These are phyloP conservation scores for Numenius phaeopus DNA, from an alignment of 2,797 vertebrate genomes.

Conservation along the genomic window DNA sequence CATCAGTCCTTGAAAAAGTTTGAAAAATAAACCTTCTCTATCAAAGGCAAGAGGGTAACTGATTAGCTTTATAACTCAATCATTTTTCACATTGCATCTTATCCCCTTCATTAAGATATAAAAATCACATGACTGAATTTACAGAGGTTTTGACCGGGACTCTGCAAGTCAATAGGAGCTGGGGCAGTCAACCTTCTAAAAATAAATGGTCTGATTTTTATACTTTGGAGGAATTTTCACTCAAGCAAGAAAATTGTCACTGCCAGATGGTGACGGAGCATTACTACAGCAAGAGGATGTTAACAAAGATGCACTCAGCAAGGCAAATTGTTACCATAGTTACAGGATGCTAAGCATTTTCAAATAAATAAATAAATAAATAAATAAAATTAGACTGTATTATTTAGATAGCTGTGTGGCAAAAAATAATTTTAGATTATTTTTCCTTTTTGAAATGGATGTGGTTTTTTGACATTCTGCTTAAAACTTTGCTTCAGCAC, in stretches of 20 bases:
- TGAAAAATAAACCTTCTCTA: background rate
- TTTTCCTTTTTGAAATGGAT: conserved; percentile 38
- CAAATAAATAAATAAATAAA: conserved; percentile 56
- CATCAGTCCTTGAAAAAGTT: background rate
- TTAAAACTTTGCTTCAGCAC: background rate
- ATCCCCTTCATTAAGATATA: background rate
- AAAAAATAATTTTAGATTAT: background rate
- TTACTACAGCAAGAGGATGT: conserved; percentile 37
- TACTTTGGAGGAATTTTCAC: conserved; percentile 56
- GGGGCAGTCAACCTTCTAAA: conserved; percentile 29
- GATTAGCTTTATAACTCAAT: background rate
- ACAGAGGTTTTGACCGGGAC: background rate
- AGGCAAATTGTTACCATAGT: conserved; percentile 71
- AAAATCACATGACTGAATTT: background rate
- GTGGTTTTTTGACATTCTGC: background rate
- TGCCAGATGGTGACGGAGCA: conserved; percentile 68
- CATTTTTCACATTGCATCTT: background rate
- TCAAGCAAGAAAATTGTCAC: conserved; percentile 50
- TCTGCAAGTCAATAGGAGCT: background rate
- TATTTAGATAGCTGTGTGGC: background rate
- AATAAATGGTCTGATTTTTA: conserved; percentile 55
- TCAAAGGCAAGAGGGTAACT: background rate
- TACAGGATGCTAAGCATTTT: conserved; percentile 62
- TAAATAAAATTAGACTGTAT: conserved; percentile 38
- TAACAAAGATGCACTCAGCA: conserved; percentile 54